phyloP scores from a whole-genome alignment of 2,113 vertebrate species.

The Syrrhaptes paradoxus region DNA sequence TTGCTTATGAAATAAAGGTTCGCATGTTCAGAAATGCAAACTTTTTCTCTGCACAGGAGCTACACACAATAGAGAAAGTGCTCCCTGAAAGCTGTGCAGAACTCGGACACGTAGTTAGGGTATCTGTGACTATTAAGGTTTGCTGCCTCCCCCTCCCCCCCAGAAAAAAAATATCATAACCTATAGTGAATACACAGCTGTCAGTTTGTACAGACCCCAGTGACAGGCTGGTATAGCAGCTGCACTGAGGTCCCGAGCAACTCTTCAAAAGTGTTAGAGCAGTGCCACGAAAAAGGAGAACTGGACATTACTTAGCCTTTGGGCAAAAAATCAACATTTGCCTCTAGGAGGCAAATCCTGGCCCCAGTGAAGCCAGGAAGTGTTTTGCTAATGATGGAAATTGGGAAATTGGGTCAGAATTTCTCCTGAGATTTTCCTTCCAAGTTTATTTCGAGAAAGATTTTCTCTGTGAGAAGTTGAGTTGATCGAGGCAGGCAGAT shows the following conservation, averaged over 20 bases:
- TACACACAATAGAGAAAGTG: background rate
- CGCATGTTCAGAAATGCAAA: slow-evolving; percentile 32
- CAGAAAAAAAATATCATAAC: background rate
- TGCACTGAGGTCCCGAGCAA: background rate
- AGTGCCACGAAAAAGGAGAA: background rate
- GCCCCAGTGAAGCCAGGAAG: background rate
- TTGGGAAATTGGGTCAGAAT: background rate
- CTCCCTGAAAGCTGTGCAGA: background rate
- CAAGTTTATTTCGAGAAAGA: background rate
- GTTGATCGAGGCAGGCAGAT: background rate
- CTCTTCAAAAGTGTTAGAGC: background rate
- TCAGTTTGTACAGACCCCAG: accelerated
- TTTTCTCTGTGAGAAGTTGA: background rate
- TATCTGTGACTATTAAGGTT: background rate
- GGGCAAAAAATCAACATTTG: background rate
- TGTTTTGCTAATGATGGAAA: background rate
- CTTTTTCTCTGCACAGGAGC: background rate
- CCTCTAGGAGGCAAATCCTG: background rate
- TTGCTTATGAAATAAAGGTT: background rate
- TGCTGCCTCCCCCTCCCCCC: background rate
- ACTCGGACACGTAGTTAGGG: background rate
- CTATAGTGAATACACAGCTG: background rate
- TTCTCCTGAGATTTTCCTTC: background rate
- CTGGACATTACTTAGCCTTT: background rate
- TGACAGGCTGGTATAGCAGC: background rate